Evolutionary conservation across 2,888 invertebrate species (phyloP).

Genomic region (Gnatocerus cornutus): DNA sequence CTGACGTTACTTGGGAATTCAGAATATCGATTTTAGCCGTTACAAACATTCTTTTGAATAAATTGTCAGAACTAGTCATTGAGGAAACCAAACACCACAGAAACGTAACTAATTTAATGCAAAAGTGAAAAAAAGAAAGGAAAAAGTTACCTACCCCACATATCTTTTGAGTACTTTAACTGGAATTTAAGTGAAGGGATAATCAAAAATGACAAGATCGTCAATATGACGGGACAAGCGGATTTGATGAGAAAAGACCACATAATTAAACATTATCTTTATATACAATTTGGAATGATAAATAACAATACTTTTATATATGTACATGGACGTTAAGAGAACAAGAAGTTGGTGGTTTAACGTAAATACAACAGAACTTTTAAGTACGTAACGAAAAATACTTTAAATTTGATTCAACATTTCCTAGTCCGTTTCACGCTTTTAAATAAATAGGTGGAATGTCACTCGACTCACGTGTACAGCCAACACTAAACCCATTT

Average conservation of each 20-base stretch:
- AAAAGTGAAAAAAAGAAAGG: too few relatives aligned
- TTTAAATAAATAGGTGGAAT: slow-evolving; percentile 38
- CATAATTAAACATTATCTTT: slow-evolving; percentile 45
- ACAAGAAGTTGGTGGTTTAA: slow-evolving; percentile 30
- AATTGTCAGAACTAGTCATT: too few relatives aligned
- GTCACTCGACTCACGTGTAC: slow-evolving; percentile 43
- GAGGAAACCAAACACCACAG: neutral
- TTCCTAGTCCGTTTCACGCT: slow-evolving; percentile 16
- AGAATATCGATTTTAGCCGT: slow-evolving; percentile 22
- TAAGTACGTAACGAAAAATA: slow-evolving; percentile 45
- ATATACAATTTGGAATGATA: slow-evolving; percentile 51
- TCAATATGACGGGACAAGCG: neutral
- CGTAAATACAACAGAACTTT: slow-evolving; percentile 27
- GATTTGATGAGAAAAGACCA: too few relatives aligned
- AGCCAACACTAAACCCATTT: slow-evolving; percentile 12
- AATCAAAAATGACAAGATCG: neutral
- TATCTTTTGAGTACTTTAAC: neutral
- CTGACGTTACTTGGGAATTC: slow-evolving; percentile 5
- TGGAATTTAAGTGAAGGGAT: neutral
- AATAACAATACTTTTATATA: slow-evolving; percentile 49
- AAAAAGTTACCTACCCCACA: slow-evolving; percentile 1
- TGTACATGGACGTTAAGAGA: slow-evolving; percentile 50
- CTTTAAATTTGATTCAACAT: slow-evolving; percentile 20
- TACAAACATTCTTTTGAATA: too few relatives aligned
- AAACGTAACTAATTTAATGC: too few relatives aligned